These are phyloP conservation scores for Crioceris asparagi DNA, from an alignment of 2,888 invertebrate species.

Conservation along the genomic window DNA sequence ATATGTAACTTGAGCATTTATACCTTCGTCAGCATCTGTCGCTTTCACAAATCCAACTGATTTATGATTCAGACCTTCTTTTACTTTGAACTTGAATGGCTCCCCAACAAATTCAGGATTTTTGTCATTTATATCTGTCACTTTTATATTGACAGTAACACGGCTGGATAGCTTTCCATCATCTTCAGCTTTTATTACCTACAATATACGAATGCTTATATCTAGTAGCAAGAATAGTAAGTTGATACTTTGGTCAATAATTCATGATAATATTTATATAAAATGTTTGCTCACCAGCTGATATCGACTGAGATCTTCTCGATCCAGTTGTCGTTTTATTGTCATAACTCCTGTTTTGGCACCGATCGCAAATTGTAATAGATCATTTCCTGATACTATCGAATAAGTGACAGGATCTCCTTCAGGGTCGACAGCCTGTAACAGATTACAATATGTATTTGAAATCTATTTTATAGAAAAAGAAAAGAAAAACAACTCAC, in stretches of 20 bases:
- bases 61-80: constrained; percentile 45
- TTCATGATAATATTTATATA: too few relatives aligned
- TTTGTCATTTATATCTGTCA: constrained; percentile 86
- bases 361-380: constrained; percentile 80
- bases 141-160: constrained; percentile 76
- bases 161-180: constrained; percentile 71
- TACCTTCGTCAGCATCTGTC: constrained; percentile 74
- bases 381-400: constrained; percentile 78
- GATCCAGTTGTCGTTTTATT: constrained; percentile 72
- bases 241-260: background rate
- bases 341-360: constrained; percentile 80
- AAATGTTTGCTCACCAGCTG: constrained; percentile 52
- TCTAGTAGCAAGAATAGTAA: background rate
- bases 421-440: constrained; percentile 77
- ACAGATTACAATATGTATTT: constrained; percentile 13
- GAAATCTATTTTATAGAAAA: background rate
- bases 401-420: constrained; percentile 78
- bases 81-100: constrained; percentile 71
- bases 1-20: constrained; percentile 73
- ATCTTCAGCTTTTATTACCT: constrained; percentile 79
- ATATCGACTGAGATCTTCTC: constrained; percentile 82
- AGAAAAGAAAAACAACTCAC: constrained; percentile 41
- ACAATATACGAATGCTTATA: background rate
- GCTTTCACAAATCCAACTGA: constrained; percentile 61
- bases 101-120: constrained; percentile 79